A percentile compares a stretch with the other conserved stretches of the same genome.
Evolutionary conservation across 2,797 vertebrate species (phyloP).

Genomic region (Falco rusticolus): DNA sequence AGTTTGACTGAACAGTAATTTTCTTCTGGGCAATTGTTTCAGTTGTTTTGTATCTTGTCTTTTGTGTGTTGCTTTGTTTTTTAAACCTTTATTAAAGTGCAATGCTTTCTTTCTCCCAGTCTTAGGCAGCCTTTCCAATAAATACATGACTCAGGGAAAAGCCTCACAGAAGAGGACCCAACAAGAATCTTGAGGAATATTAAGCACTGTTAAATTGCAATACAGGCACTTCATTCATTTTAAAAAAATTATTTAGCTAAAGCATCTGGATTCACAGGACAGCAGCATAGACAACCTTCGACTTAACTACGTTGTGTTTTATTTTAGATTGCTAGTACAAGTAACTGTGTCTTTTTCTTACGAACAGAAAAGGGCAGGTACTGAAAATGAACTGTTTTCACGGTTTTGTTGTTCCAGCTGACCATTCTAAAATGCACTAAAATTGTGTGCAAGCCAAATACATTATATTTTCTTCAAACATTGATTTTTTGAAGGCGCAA

Average conservation of each 20-base stretch:
- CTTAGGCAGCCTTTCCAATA: conserved; percentile 87
- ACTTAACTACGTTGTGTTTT: conserved; percentile 31
- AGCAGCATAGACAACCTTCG: conserved; percentile 69
- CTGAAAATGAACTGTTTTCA: conserved; percentile 54
- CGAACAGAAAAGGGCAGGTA: conserved; percentile 48
- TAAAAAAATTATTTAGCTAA: conserved; percentile 60
- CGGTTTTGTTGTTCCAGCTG: conserved; percentile 62
- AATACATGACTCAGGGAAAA: conserved; percentile 85
- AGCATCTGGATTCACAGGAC: conserved; percentile 67
- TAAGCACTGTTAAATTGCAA: conserved; percentile 55
- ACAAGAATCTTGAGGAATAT: conserved; percentile 82
- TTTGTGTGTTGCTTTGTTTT: background rate
- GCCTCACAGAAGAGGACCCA: conserved; percentile 86
- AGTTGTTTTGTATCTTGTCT: background rate
- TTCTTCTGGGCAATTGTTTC: background rate
- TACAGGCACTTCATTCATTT: conserved; percentile 36
- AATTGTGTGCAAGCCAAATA: conserved; percentile 73
- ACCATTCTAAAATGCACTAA: conserved; percentile 68
- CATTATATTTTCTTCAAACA: conserved; percentile 66
- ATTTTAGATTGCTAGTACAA: conserved; percentile 67
- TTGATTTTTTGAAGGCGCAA: conserved; percentile 57
- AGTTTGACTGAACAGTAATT: background rate
- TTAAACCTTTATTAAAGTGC: background rate
- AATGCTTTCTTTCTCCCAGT: conserved; percentile 52
- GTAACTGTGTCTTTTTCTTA: conserved; percentile 51